phyloP scores from a whole-genome alignment of 2,888 invertebrate species.

The Labia minor region DNA sequence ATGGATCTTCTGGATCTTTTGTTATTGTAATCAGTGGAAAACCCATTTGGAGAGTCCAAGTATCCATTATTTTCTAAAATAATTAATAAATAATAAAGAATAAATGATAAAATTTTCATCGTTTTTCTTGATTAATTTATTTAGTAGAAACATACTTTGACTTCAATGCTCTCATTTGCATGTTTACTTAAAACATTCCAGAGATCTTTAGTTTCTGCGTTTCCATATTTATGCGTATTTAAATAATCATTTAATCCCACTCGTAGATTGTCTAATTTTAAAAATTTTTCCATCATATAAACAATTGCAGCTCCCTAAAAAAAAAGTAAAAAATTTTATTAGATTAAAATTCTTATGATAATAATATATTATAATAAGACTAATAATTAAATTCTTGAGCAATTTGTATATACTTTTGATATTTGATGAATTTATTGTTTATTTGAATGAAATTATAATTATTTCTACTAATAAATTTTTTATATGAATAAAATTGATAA shows the following conservation, averaged over 20 bases:
- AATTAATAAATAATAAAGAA: conserved; percentile 20
- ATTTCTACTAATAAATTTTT: too few species aligned
- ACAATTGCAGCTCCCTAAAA: conserved; percentile 57
- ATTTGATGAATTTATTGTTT: too few species aligned
- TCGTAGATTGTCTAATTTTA: conserved; percentile 51
- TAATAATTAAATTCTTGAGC: conserved; percentile 1
- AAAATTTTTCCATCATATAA: conserved; percentile 57
- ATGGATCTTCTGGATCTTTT: conserved; percentile 51
- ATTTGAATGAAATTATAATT: too few species aligned
- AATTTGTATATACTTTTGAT: neutral
- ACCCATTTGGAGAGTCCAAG: conserved; percentile 74
- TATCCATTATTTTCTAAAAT: conserved; percentile 53
- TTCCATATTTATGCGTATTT: conserved; percentile 53
- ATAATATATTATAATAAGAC: neutral
- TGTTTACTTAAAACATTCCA: conserved; percentile 64
- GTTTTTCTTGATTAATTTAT: neutral
- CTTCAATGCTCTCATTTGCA: conserved; percentile 48
- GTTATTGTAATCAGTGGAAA: conserved; percentile 65
- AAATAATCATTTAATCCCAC: conserved; percentile 57
- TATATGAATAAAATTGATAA: too few species aligned
- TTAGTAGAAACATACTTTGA: conserved; percentile 40
- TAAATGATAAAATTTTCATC: conserved; percentile 18
- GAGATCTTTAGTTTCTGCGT: conserved; percentile 68
- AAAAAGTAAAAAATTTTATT: conserved; percentile 19
- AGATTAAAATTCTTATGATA: neutral